Conservation (phyloP, 2,888 invertebrate genomes). For the Pilophorus perplexus region DNA sequence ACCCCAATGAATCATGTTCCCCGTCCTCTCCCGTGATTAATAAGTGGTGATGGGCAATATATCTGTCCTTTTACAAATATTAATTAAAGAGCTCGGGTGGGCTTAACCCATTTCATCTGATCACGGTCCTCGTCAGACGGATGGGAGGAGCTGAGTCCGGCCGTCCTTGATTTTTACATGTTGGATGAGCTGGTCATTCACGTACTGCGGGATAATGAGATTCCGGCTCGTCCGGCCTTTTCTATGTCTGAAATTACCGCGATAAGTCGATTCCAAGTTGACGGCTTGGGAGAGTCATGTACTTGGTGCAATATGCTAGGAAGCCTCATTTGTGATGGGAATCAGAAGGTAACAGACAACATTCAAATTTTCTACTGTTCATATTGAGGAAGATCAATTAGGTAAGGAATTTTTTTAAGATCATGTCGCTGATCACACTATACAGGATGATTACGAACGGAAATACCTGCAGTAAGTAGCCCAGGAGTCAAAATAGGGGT, state of each 20-base stretch:
- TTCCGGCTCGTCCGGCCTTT: too few species aligned
- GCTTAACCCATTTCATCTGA: slow-evolving; percentile 11
- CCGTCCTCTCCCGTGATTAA: slow-evolving; percentile 25
- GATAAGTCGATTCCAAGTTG: too few species aligned
- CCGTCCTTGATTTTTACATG: slow-evolving; percentile 6
- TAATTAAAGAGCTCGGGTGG: slow-evolving; percentile 24
- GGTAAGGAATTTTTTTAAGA: too few species aligned
- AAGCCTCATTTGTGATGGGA: too few species aligned
- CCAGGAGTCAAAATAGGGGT: too few species aligned
- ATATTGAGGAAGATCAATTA: too few species aligned
- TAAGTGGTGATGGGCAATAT: slow-evolving; percentile 37
- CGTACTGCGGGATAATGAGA: neutral
- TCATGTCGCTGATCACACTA: too few species aligned
- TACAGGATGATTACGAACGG: neutral
- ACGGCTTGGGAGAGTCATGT: too few species aligned
- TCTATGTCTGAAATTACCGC: too few species aligned
- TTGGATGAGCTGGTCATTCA: slow-evolving; percentile 1
- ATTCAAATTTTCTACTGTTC: too few species aligned
- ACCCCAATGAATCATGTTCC: slow-evolving; percentile 35
- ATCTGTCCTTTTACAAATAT: slow-evolving; percentile 37
- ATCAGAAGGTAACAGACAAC: too few species aligned
- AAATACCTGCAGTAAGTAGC: neutral
- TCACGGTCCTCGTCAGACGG: slow-evolving; percentile 1
- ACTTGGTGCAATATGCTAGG: too few species aligned
- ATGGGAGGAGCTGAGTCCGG: slow-evolving; percentile 8